Percentiles rank a stretch among this genome's conserved stretches.
Evolutionary conservation across 2,113 vertebrate genomes (phyloP).

Genomic region (Bubalus kerabau): DNA sequence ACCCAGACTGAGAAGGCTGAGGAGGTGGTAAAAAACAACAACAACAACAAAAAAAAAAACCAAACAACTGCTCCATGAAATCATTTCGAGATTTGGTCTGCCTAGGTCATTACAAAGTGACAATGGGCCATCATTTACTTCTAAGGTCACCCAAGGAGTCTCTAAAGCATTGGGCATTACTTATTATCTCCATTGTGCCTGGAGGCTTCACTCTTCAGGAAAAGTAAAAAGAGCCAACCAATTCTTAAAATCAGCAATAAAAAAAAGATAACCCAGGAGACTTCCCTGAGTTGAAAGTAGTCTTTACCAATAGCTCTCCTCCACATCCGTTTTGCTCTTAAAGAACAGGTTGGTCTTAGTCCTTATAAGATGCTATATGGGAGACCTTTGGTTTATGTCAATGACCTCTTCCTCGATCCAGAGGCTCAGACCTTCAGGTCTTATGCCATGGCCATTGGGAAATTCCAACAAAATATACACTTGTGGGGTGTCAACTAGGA

Average conservation of each 20-base stretch:
- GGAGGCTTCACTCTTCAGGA: neutral
- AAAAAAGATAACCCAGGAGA: neutral
- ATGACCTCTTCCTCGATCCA: neutral
- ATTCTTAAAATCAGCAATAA: neutral
- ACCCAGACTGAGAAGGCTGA: fast-evolving
- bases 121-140: neutral
- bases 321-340: neutral
- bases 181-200: neutral
- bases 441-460: neutral
- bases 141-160: neutral
- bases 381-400: neutral
- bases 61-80: neutral
- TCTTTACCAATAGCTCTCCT: neutral
- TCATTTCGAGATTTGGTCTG: neutral
- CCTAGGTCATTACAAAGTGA: neutral
- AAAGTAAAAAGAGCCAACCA: neutral
- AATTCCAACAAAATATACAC: neutral
- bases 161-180: neutral
- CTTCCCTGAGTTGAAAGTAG: neutral
- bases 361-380: neutral
- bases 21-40: neutral
- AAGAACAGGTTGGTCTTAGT: neutral
- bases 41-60: too few relatives aligned
- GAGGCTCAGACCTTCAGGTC: neutral
- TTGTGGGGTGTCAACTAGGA: neutral